Base-by-base conservation (phyloP, 1,140 invertebrate species). In the Pseudomyrmex dendroicus region DNA sequence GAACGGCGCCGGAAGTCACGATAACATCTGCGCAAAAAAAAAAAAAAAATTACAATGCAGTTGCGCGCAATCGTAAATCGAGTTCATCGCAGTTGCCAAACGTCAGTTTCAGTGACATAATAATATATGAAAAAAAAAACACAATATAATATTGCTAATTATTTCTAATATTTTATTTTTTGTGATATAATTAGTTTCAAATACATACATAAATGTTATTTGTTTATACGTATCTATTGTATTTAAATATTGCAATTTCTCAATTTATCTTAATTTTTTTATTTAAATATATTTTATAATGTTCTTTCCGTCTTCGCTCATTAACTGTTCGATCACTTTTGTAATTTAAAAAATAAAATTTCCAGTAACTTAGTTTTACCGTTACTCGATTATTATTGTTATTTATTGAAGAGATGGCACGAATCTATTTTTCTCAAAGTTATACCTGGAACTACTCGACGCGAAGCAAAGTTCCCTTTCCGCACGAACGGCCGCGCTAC, bases 1-100 rank as follows among this genome's bases (percentile, higher is more conserved):
- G 7, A 57, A 25, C 64, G 68, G 68, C 76, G 76, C 64, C 76
- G 76, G 76, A 78, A 78, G 22, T 70, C 35, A 46, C 76, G 76
- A 70, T 78, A 70, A 20, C 64, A 70, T 78, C 64, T 48, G 20
- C 15, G 44, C 44, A 44, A 70, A 78, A 80, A 70, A 70, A 35
- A 35, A 59, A 78, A 80, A 70, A 70, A 35, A 35, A 50, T 80
- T 48, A 72, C 66, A 70, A 80, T 70, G 52, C 50, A 22, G 20
- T 25, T 25, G 25, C 25, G 66, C 66, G 76, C 25, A 70, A 70
- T 70, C 44, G 66, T 59, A 80, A 35, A 80, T 48, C 76, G 66
- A 72, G 44, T 70, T 59, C 44, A 48, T 80, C 54, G 20, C 54
- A 46, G 56, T 80, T 70, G 76, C 66, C 48, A 59, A 70, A 70